A percentile compares a stretch with the other conserved stretches of the same genome.
These are phyloP conservation scores for Sinotaia quadrata DNA, from an alignment of 2,888 invertebrate species.

Conservation along the genomic window DNA sequence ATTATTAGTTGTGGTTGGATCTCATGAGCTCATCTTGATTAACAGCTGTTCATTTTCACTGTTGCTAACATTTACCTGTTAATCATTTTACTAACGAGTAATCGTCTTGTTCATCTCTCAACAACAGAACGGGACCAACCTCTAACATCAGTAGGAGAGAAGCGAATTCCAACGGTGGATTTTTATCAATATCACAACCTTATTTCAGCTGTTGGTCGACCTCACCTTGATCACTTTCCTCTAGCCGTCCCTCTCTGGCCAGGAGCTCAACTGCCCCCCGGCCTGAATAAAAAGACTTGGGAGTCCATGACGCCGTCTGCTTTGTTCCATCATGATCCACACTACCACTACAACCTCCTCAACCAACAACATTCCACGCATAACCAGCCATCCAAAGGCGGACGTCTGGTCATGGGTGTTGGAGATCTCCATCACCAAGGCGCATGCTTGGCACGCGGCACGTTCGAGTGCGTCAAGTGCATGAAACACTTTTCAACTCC, in stretches of 20 bases:
- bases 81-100: too few relatives aligned
- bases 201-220: not conserved
- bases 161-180: not conserved
- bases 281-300: conserved; percentile 6
- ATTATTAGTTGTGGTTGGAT: too few relatives aligned
- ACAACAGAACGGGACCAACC: not conserved
- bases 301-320: not conserved
- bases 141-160: not conserved
- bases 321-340: conserved; percentile 1
- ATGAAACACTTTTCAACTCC: conserved; percentile 91
- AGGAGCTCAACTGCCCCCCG: not conserved
- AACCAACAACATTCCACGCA: not conserved
- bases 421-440: not conserved
- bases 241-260: conserved; percentile 1
- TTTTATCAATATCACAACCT: conserved; percentile 5
- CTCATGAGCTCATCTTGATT: too few relatives aligned
- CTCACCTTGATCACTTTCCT: conserved; percentile 2
- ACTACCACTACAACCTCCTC: conserved; percentile 7
- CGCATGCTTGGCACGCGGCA: conserved; percentile 21
- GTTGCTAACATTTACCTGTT: too few relatives aligned
- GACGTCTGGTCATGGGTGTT: not conserved
- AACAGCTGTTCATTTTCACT: too few relatives aligned
- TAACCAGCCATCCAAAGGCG: too few relatives aligned
- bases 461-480: conserved; percentile 38
- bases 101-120: too few relatives aligned